Conservation (phyloP, 2,797 vertebrate species). For the Sphenopsis melanotis region DNA sequence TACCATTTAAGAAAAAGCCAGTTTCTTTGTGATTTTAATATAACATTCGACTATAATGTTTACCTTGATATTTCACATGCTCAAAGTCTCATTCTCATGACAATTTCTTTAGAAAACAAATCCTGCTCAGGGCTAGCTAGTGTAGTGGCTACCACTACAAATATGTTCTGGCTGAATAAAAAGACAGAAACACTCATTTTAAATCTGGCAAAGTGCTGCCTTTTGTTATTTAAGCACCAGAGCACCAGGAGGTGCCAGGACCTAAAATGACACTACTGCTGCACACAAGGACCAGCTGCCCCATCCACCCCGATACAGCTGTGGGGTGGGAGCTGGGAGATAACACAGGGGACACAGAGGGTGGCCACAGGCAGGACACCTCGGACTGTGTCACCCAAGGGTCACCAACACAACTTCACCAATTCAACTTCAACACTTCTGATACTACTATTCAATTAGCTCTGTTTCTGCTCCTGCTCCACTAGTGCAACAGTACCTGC, state of each 20-base stretch:
- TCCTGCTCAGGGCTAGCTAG: neutral
- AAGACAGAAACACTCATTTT: neutral
- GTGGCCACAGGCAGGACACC: neutral
- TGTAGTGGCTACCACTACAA: neutral
- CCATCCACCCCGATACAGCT: accelerated
- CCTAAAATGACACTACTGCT: neutral
- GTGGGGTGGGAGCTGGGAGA: neutral
- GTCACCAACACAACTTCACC: neutral
- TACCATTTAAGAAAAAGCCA: neutral
- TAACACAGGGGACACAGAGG: accelerated
- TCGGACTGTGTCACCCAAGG: accelerated
- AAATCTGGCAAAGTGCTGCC: neutral
- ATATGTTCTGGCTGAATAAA: neutral
- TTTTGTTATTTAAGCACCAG: neutral
- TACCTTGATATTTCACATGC: neutral
- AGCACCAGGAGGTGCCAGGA: neutral
- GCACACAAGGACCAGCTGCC: accelerated
- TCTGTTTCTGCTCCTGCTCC: neutral
- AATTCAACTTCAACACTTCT: neutral
- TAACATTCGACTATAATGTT: neutral
- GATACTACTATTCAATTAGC: neutral
- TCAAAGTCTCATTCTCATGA: neutral
- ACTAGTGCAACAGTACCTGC: accelerated
- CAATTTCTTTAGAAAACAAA: neutral
- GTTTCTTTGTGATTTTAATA: neutral